phyloP scores from a whole-genome alignment of 2,888 invertebrate species.

The Polydesmus complanatus region DNA sequence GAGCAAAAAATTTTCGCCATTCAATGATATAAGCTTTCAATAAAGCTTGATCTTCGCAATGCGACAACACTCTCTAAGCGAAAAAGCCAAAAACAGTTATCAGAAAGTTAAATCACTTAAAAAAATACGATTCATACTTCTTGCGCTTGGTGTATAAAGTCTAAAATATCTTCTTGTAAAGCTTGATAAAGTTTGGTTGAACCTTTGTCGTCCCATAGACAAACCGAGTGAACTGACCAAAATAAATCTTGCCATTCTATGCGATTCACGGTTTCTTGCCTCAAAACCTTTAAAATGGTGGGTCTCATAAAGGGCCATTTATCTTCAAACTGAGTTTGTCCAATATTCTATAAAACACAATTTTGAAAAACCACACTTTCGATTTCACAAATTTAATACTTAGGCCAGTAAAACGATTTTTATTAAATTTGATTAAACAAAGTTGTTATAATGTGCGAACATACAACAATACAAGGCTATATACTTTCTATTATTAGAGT shows the following conservation, averaged over 20 bases:
- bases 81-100: conserved; percentile 17
- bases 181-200: conserved; percentile 75
- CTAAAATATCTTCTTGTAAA: conserved; percentile 78
- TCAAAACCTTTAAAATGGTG: conserved; percentile 79
- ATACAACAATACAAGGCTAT: no score
- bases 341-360: conserved; percentile 50
- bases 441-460: no score
- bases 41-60: conserved; percentile 86
- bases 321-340: conserved; percentile 71
- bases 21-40: conserved; percentile 93
- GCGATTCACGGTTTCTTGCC: conserved; percentile 85
- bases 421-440: no score
- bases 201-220: conserved; percentile 94
- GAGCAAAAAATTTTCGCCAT: conserved; percentile 96
- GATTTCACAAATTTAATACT: background rate
- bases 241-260: conserved; percentile 97
- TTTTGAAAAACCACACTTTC: no score
- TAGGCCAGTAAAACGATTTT: background rate
- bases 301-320: conserved; percentile 94
- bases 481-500: no score
- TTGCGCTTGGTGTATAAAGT: conserved; percentile 87
- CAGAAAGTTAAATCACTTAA: conserved; percentile 7
- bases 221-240: conserved; percentile 85
- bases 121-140: conserved; percentile 36
- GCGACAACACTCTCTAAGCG: conserved; percentile 59